These are phyloP conservation scores for Heterotilapia buettikoferi DNA, from an alignment of 2,113 vertebrate genomes.

Conservation along the genomic window DNA sequence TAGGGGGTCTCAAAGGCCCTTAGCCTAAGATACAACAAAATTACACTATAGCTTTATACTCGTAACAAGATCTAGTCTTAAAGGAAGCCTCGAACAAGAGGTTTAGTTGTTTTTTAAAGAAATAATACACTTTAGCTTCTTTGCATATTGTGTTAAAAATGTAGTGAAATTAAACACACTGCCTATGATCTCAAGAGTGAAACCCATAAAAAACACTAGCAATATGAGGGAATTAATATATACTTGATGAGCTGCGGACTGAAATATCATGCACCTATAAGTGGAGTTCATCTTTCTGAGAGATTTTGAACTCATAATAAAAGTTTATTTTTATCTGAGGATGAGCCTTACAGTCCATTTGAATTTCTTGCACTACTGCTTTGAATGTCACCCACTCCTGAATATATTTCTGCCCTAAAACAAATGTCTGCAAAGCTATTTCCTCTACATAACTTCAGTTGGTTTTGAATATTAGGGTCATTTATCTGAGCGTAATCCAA, in stretches of 20 bases:
- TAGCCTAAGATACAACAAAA: not conserved
- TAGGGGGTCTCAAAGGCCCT: not conserved
- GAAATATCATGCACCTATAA: not conserved
- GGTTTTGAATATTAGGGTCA: not conserved
- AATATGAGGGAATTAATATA: fast-evolving
- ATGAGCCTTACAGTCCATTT: not conserved
- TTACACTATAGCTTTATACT: not conserved
- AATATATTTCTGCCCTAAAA: not conserved
- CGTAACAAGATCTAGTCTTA: not conserved
- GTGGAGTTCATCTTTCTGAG: not conserved
- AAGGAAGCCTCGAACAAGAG: not conserved
- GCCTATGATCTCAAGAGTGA: not conserved
- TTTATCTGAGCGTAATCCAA: not conserved
- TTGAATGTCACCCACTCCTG: not conserved
- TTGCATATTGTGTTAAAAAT: not conserved
- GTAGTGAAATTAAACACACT: not conserved
- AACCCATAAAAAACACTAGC: not conserved
- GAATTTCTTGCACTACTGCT: not conserved
- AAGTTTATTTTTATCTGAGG: not conserved
- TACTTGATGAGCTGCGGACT: not conserved
- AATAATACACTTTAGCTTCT: not conserved
- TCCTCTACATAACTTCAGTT: not conserved
- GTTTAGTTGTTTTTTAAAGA: not conserved
- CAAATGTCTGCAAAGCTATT: not conserved
- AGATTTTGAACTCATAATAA: not conserved